Percentiles rank a stretch among this genome's conserved stretches.
phyloP scores from a whole-genome alignment of 2,113 vertebrate genomes.

The Heteronetta atricapilla region DNA sequence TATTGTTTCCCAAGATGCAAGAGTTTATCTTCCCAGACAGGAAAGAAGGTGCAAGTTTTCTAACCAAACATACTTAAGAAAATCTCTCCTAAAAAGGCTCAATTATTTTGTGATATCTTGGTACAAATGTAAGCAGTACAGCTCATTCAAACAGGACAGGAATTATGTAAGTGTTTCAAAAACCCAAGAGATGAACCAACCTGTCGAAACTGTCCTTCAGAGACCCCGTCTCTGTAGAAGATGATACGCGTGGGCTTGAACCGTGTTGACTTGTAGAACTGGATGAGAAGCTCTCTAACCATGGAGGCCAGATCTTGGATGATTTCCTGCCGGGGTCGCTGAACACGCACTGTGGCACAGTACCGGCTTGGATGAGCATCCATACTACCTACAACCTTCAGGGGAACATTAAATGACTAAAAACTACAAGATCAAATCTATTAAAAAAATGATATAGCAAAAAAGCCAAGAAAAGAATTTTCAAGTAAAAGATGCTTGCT shows the following conservation, averaged over 20 bases:
- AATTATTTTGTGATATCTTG: background rate
- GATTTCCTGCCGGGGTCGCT: constrained; percentile 96
- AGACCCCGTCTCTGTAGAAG: constrained; percentile 93
- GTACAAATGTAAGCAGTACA: background rate
- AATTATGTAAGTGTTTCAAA: rapidly evolving
- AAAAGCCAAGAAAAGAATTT: background rate
- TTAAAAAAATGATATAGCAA: background rate
- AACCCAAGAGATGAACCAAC: constrained; percentile 63
- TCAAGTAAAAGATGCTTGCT: background rate
- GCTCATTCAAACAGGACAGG: background rate
- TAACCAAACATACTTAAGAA: background rate
- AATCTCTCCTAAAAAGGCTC: background rate
- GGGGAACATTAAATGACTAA: background rate
- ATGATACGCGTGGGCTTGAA: constrained; percentile 99
- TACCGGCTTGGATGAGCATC: constrained; percentile 98
- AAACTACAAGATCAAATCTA: background rate
- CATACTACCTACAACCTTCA: constrained; percentile 98
- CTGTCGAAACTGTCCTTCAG: constrained; percentile 98
- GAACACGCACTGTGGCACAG: constrained; percentile 97
- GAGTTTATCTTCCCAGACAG: background rate
- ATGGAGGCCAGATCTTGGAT: constrained; percentile 98
- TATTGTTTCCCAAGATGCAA: background rate
- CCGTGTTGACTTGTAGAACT: constrained; percentile 99
- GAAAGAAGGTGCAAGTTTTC: background rate
- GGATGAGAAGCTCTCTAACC: constrained; percentile 98